Evolutionary conservation across 2,797 vertebrate species (phyloP).

Genomic region (Ambastaia sidthimunki): DNA sequence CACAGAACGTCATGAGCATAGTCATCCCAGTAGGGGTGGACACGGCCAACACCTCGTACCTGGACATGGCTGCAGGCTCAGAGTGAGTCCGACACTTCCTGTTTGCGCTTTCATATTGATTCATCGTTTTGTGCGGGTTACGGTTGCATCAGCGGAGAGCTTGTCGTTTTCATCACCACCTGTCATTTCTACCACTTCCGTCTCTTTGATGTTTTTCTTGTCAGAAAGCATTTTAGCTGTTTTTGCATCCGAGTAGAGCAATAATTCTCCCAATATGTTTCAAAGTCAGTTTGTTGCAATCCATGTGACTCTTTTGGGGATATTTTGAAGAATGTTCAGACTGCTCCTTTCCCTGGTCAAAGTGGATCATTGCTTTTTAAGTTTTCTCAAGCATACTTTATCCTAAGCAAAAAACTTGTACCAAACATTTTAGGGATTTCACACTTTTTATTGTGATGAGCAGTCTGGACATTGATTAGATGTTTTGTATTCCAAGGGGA

Average conservation of each 20-base stretch:
- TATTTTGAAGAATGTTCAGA: background rate
- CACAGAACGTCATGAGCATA: conserved; percentile 99
- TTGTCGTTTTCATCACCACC: conserved; percentile 38
- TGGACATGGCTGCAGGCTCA: conserved; percentile 99
- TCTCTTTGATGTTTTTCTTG: conserved; percentile 11
- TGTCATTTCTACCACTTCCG: conserved; percentile 21
- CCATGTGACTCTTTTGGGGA: too few relatives aligned
- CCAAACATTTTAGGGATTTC: too few relatives aligned
- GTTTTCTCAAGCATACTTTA: too few relatives aligned
- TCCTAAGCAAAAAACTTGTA: too few relatives aligned
- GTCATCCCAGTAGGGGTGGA: conserved; percentile 97
- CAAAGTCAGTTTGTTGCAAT: too few relatives aligned
- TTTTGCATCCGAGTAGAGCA: too few relatives aligned
- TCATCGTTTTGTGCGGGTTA: background rate
- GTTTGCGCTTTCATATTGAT: conserved; percentile 18
- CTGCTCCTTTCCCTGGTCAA: background rate
- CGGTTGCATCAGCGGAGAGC: conserved; percentile 21
- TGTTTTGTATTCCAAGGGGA: too few relatives aligned
- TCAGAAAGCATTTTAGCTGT: background rate
- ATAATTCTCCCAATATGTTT: too few relatives aligned
- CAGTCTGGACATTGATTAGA: too few relatives aligned
- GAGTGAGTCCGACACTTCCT: conserved; percentile 83
- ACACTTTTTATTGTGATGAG: too few relatives aligned
- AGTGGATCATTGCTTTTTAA: background rate
- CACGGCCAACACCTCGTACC: conserved; percentile 93